phyloP scores from a whole-genome alignment of 2,888 invertebrate genomes.

The Habrosyne pyritoides region DNA sequence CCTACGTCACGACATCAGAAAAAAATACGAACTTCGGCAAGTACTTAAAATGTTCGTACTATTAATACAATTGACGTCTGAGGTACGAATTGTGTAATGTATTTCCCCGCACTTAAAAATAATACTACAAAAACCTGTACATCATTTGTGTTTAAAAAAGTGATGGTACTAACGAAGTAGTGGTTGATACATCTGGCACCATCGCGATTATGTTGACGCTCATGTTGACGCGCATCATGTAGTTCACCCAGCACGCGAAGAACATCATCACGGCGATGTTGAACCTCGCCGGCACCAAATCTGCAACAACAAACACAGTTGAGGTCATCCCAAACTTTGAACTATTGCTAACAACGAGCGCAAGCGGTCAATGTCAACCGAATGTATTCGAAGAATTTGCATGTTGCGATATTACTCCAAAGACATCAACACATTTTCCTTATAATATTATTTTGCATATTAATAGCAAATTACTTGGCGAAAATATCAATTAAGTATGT shows the following conservation, averaged over 20 bases:
- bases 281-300: slow-evolving; percentile 72
- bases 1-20: too few species aligned
- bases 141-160: slow-evolving; percentile 1
- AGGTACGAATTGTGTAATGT: neutral
- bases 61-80: neutral
- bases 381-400: neutral
- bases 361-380: neutral
- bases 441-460: neutral
- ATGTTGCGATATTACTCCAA: neutral
- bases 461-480: neutral
- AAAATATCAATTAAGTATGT: neutral
- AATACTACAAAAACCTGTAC: neutral
- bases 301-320: slow-evolving; percentile 44
- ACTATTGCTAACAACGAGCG: neutral
- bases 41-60: neutral
- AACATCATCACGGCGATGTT: slow-evolving; percentile 87
- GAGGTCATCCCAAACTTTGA: slow-evolving; percentile 1
- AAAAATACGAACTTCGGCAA: too few species aligned
- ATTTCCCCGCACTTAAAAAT: slow-evolving; percentile 3
- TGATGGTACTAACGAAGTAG: slow-evolving; percentile 60
- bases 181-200: slow-evolving; percentile 77
- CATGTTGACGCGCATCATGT: slow-evolving; percentile 90
- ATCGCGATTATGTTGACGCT: slow-evolving; percentile 90
- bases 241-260: slow-evolving; percentile 88
- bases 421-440: neutral